Evolutionary conservation across 2,113 vertebrate species (phyloP).

Genomic region (Conger conger): DNA sequence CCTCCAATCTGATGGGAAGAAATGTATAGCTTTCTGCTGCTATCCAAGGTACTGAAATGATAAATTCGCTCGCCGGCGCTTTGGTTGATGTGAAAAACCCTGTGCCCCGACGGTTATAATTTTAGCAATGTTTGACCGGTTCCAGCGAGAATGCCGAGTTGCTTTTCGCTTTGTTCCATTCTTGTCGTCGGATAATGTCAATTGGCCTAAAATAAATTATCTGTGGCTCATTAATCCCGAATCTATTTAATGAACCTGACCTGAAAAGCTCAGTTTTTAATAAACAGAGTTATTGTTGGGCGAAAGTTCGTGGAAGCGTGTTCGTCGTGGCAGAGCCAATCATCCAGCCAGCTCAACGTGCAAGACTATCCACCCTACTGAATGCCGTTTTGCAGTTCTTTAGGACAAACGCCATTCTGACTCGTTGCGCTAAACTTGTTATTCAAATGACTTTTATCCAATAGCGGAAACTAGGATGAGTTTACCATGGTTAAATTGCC

Average conservation of each 20-base stretch:
- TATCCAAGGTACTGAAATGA: constrained; percentile 51
- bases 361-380: too few species aligned
- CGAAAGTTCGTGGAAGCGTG: too few species aligned
- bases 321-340: not conserved
- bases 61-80: not conserved
- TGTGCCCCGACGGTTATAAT: not conserved
- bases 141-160: not conserved
- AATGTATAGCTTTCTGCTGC: constrained; percentile 15
- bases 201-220: not conserved
- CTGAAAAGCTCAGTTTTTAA: too few species aligned
- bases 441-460: not conserved
- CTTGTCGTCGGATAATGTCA: not conserved
- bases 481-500: not conserved
- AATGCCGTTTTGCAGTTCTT: not conserved
- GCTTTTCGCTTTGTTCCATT: not conserved
- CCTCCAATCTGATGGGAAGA: not conserved
- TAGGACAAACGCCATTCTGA: not conserved
- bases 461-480: not conserved
- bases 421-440: not conserved
- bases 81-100: not conserved
- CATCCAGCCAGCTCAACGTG: not conserved
- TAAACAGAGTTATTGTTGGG: too few species aligned
- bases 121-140: not conserved
- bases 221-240: not conserved
- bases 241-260: not conserved